phyloP scores from a whole-genome alignment of 1,140 invertebrate genomes.

The Drosophila nikananu region DNA sequence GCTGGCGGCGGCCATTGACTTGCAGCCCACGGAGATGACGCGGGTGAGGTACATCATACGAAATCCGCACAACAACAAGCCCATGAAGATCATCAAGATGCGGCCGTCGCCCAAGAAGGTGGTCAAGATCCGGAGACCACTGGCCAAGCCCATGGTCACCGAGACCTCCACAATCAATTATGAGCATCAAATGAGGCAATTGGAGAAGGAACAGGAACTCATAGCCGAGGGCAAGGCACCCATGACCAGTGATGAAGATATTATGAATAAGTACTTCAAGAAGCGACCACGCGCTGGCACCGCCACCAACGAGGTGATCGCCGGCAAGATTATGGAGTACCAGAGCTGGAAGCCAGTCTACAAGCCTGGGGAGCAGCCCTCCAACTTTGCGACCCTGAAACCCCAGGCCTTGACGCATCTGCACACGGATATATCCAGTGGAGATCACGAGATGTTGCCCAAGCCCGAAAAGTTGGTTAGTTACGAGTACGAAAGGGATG shows the following conservation, averaged over 20 bases:
- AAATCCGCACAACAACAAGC: constrained; percentile 76
- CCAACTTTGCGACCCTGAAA: constrained; percentile 52
- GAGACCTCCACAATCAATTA: constrained; percentile 52
- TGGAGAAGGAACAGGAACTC: constrained; percentile 79
- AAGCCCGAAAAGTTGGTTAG: constrained; percentile 73
- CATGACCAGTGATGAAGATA: constrained; percentile 59
- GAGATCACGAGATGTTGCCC: constrained; percentile 64
- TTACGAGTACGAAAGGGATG: constrained; percentile 47
- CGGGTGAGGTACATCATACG: constrained; percentile 75
- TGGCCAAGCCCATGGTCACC: constrained; percentile 56
- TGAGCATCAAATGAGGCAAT: constrained; percentile 59
- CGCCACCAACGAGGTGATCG: constrained; percentile 61
- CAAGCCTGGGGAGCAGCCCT: constrained; percentile 51
- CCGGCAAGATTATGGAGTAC: constrained; percentile 73
- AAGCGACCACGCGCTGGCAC: constrained; percentile 28
- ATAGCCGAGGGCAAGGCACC: constrained; percentile 76
- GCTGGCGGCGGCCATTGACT: constrained; percentile 47
- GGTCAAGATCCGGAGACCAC: constrained; percentile 56
- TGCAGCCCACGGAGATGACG: constrained; percentile 76
- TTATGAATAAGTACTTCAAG: constrained; percentile 70
- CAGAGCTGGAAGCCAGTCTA: constrained; percentile 77
- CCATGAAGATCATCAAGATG: constrained; percentile 78
- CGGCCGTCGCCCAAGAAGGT: constrained; percentile 69
- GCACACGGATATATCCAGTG: constrained; percentile 66
- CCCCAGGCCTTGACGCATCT: constrained; percentile 64